These are phyloP conservation scores for Halictus quadricinctus DNA, from an alignment of 2,888 invertebrate species.

Conservation along the genomic window DNA sequence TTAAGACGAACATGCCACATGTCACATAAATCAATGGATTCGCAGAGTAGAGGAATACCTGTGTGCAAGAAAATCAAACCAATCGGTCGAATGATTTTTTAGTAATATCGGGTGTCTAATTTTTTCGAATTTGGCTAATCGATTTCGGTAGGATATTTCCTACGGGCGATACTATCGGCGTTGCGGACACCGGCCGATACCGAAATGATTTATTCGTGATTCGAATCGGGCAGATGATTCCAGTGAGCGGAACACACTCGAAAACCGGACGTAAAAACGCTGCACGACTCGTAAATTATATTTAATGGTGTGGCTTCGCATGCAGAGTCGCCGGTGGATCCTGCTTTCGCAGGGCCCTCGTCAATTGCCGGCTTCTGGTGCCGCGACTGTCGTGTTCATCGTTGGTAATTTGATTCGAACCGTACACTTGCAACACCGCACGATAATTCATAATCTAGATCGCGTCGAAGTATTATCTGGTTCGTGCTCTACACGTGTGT, in stretches of 20 bases:
- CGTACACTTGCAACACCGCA: conserved; percentile 14
- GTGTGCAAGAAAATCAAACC: too few species aligned
- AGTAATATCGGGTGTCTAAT: neutral
- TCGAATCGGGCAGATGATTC: conserved; percentile 49
- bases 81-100: too few species aligned
- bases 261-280: conserved; percentile 66
- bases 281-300: conserved; percentile 71
- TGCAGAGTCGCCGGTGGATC: conserved; percentile 46
- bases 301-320: conserved; percentile 65
- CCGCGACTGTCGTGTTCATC: conserved; percentile 35
- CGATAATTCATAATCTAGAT: conserved; percentile 43
- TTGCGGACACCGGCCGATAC: conserved; percentile 16
- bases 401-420: conserved; percentile 42
- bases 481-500: neutral
- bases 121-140: neutral
- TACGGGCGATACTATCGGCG: neutral
- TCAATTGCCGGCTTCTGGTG: conserved; percentile 27
- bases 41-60: too few species aligned
- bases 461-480: conserved; percentile 35
- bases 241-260: conserved; percentile 41
- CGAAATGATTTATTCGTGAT: conserved; percentile 57
- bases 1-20: too few species aligned
- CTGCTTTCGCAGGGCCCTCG: conserved; percentile 32
- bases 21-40: too few species aligned
- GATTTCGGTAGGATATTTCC: neutral